These are phyloP conservation scores for Perccottus glenii DNA, from an alignment of 2,113 vertebrate genomes.

Conservation along the genomic window DNA sequence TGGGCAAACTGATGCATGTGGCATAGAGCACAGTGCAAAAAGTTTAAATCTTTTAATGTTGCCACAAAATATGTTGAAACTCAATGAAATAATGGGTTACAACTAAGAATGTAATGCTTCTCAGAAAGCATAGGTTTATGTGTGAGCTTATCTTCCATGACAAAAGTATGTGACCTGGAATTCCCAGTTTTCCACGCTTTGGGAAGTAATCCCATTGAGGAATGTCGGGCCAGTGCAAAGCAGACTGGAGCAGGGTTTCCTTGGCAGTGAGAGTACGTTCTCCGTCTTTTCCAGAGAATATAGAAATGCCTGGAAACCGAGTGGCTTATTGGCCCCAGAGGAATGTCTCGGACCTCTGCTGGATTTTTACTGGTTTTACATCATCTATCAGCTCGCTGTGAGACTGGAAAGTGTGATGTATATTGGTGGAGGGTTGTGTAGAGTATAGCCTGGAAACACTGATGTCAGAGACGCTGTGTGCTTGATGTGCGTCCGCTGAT, in stretches of 20 bases:
- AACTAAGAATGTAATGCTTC: constrained; percentile 30
- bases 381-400: constrained; percentile 47
- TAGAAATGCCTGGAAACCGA: constrained; percentile 65
- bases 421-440: constrained; percentile 29
- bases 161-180: constrained; percentile 55
- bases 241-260: constrained; percentile 63
- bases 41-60: not conserved
- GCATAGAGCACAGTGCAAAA: not conserved
- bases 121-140: constrained; percentile 28
- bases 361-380: constrained; percentile 57
- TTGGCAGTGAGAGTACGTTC: constrained; percentile 60
- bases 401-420: constrained; percentile 71
- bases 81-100: constrained; percentile 12
- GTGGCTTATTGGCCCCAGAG: constrained; percentile 66
- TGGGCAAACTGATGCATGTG: not conserved
- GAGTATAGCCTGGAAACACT: constrained; percentile 62
- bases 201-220: constrained; percentile 51
- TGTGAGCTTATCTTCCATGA: constrained; percentile 58
- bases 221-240: constrained; percentile 38
- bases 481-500: constrained; percentile 29
- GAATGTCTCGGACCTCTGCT: constrained; percentile 59
- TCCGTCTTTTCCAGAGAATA: constrained; percentile 64
- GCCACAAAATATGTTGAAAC: not conserved
- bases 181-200: constrained; percentile 67
- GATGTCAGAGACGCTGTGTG: constrained; percentile 55